Percentiles rank a stretch among this genome's conserved stretches.
Conservation (phyloP, 2,113 vertebrate species). For the Natator depressus region DNA sequence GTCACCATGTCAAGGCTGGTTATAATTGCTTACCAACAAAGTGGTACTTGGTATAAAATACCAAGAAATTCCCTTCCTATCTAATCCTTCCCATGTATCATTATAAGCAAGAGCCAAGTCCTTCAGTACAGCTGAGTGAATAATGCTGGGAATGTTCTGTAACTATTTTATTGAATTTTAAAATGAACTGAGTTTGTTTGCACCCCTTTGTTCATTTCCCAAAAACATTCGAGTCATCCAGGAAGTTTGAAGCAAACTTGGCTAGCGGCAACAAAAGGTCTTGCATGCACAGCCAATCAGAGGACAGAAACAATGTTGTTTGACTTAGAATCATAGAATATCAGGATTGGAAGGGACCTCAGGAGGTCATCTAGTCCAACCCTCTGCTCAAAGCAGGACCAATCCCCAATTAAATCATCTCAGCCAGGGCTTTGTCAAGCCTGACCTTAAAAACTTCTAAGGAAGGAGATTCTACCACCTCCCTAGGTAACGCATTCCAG, state of each 20-base stretch:
- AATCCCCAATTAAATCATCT: too few species aligned
- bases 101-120: neutral
- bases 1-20: neutral
- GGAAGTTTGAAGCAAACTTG: neutral
- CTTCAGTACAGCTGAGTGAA: neutral
- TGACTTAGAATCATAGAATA: too few species aligned
- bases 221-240: neutral
- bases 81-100: neutral
- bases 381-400: too few species aligned
- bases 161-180: neutral
- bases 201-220: neutral
- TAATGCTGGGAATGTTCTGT: neutral
- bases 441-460: too few species aligned
- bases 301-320: neutral
- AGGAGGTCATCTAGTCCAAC: too few species aligned
- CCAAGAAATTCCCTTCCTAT: neutral
- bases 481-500: too few species aligned
- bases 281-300: neutral
- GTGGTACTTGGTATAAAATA: neutral
- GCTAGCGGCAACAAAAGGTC: neutral
- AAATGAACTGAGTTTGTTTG: neutral
- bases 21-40: rapidly evolving
- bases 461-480: too few species aligned
- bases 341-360: too few species aligned
- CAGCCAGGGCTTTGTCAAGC: too few species aligned